Evolutionary conservation across 2,888 invertebrate genomes (phyloP), one percentile per base, ranked within the genome.

Genomic region (Pyralis farinalis): DNA sequence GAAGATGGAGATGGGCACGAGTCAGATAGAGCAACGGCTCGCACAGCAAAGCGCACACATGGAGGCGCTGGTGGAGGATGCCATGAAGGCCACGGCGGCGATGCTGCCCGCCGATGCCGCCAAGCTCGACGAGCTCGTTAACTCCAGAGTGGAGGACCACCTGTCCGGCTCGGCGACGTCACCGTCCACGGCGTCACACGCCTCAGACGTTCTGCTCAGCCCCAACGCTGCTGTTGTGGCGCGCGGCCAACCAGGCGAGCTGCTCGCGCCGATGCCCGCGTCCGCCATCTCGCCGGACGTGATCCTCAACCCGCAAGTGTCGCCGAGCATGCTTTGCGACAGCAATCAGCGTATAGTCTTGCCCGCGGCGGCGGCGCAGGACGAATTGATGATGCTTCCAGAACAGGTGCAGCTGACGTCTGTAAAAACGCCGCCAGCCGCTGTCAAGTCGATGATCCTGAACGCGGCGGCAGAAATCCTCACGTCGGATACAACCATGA

Each of bases 361-460:
- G 49, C 67, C 72, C 3, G 0, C 66, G 1, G 63, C 64, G 3
- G 31, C 62, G 1, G n/a, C 66, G 28, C 77, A 69, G 53, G 79
- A 78, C 36, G 80, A 80, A 28, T 74, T 82, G 20, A 76, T 82
- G 78, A 67, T 87, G 75, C 76, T 83, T 40, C 65, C 78, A 1
- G 85, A 82, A 42, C 71, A 71, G 50, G 84, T 83, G 33, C 74
- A 69, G 48, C 44, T 75, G 9, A 70, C 81, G 16, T 81, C 87
- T 7, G 88, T 90, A 43, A 90, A 84, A 61, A 91, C 90, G 32
- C 90, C 91, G 32, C 89, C 91, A 1, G 91, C 92, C 20, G 92
- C 93, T 20, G 93, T 93, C 54, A 94, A 94, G 52, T 93, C 93
- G n/a, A 93, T 95, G 91, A 91, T 95, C 32, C 85, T 94, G 39